Evolutionary conservation across 64 coral and sea anemone species (phyloP).

Genomic region (Pocillopora damicornis): DNA sequence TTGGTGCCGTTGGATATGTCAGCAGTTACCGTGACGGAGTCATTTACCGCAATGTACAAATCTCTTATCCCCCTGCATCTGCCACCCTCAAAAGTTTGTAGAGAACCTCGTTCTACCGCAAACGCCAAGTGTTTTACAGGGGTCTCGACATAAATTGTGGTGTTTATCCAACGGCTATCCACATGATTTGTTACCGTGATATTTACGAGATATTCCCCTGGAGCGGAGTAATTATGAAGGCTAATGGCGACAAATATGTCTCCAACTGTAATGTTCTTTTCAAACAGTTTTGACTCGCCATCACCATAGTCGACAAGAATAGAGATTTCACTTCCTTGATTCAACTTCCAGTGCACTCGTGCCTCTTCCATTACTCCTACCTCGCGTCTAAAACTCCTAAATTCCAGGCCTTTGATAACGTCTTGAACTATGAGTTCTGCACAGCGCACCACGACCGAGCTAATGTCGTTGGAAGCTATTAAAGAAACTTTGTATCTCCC

Average conservation of each 20-base stretch:
- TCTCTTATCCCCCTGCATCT: neutral
- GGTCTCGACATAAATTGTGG: conserved; percentile 42
- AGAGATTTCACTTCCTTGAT: conserved; percentile 33
- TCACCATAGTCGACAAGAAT: conserved; percentile 34
- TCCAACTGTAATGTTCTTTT: conserved; percentile 21
- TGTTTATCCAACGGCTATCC: neutral
- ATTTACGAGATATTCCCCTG: conserved; percentile 30
- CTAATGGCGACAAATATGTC: conserved; percentile 26
- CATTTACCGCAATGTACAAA: conserved; percentile 33
- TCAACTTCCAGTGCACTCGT: conserved; percentile 16
- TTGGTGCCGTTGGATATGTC: conserved; percentile 35
- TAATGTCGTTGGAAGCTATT: conserved; percentile 41
- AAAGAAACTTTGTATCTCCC: conserved; percentile 28
- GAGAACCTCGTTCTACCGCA: neutral
- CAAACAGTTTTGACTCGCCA: neutral
- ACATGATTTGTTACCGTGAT: conserved; percentile 30
- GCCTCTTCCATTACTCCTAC: neutral
- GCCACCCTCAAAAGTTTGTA: neutral
- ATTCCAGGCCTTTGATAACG: conserved; percentile 1
- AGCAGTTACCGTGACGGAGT: conserved; percentile 8
- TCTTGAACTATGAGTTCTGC: conserved; percentile 13
- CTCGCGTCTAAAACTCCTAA: neutral
- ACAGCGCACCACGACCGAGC: conserved; percentile 15
- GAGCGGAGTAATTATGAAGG: conserved; percentile 33
- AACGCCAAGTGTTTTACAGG: neutral